phyloP scores from a whole-genome alignment of 2,797 vertebrate genomes.

The Macrochelys suwanniensis region DNA sequence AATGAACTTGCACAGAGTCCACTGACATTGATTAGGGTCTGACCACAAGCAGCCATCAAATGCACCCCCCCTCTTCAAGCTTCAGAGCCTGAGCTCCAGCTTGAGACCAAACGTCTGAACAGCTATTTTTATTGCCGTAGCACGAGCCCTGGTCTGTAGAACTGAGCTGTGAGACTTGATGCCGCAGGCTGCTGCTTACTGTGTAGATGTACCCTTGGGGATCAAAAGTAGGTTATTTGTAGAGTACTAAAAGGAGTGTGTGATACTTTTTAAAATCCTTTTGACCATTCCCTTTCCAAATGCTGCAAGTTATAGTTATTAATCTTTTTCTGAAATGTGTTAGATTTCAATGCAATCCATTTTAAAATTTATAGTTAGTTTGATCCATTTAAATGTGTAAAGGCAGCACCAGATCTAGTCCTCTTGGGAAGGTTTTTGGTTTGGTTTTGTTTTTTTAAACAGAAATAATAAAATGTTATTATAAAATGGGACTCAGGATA shows the following conservation, averaged over 20 bases:
- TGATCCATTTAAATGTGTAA: not conserved
- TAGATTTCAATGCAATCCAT: not conserved
- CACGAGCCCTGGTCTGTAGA: not conserved
- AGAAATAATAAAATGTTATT: constrained; percentile 15
- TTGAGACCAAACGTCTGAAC: not conserved
- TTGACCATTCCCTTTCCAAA: not conserved
- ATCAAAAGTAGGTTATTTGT: not conserved
- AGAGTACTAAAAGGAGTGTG: not conserved
- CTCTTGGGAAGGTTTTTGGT: not conserved
- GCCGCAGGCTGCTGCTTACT: not conserved
- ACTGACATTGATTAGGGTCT: not conserved
- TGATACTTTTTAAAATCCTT: not conserved
- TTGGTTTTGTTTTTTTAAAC: not conserved
- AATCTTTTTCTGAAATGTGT: not conserved
- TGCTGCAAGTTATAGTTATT: not conserved
- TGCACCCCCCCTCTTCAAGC: not conserved
- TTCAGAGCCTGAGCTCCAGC: not conserved
- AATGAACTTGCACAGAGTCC: not conserved
- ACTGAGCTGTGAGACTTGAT: not conserved
- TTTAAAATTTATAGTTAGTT: not conserved
- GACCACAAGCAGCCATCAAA: not conserved
- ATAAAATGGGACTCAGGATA: not conserved
- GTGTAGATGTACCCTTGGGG: not conserved
- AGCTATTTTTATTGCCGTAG: not conserved
- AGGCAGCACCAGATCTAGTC: constrained; percentile 3